These are phyloP conservation scores for Notolepis coatsorum DNA, from an alignment of 2,797 vertebrate species.

Conservation along the genomic window DNA sequence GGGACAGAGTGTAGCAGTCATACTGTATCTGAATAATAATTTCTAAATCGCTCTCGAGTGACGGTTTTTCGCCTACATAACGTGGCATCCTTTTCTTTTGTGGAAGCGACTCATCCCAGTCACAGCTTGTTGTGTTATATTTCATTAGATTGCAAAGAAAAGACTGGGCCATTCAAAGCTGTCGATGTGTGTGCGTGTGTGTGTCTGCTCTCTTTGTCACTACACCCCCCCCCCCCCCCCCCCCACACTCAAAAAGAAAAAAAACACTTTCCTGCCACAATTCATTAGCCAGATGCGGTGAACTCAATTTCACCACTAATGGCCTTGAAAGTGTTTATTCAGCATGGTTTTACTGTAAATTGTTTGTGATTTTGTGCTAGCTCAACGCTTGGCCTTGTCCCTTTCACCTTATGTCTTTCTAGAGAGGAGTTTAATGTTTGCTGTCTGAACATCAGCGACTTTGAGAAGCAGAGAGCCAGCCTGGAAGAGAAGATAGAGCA, in stretches of 20 bases:
- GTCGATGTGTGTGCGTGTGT: constrained; percentile 20
- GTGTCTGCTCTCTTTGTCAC: constrained; percentile 24
- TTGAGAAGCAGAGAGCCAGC: constrained; percentile 75
- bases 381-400: constrained; percentile 15
- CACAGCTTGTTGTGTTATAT: constrained; percentile 57
- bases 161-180: constrained; percentile 37
- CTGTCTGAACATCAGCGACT: constrained; percentile 65
- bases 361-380: constrained; percentile 5
- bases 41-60: constrained; percentile 9
- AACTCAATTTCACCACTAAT: constrained; percentile 4
- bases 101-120: constrained; percentile 6
- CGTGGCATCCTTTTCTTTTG: constrained; percentile 24
- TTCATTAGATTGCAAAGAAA: constrained; percentile 56
- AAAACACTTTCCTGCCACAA: not conserved
- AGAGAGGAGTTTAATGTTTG: constrained; percentile 81
- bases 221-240: constrained; percentile 21
- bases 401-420: constrained; percentile 18
- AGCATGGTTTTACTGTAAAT: not conserved
- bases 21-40: constrained; percentile 40
- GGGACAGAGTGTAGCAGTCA: constrained; percentile 43
- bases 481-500: constrained; percentile 74
- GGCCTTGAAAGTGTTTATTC: constrained; percentile 13
- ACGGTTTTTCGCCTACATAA: not conserved
- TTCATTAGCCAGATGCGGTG: constrained; percentile 18
- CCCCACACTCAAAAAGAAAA: constrained; percentile 9